Evolutionary conservation across 1,140 invertebrate species (phyloP).

Genomic region (Zaprionus inermis): DNA sequence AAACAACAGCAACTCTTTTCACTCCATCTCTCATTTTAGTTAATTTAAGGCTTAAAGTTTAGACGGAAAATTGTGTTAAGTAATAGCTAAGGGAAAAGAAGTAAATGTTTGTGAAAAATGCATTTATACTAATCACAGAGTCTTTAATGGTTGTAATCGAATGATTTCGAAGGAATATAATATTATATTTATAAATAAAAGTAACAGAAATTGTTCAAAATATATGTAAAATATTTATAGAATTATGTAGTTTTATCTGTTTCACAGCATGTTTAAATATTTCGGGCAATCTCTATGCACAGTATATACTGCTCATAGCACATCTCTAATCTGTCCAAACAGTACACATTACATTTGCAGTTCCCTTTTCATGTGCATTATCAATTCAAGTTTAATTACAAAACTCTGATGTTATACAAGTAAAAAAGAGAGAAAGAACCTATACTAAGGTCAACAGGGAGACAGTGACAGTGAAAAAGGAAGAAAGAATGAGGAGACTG

Average conservation of each 20-base stretch:
- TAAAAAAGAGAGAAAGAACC: slow-evolving; percentile 35
- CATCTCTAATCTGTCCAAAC: not conserved
- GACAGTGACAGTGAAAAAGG: slow-evolving; percentile 13
- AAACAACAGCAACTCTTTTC: slow-evolving; percentile 12
- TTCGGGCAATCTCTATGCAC: not conserved
- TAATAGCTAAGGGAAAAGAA: not conserved
- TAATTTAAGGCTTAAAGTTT: not conserved
- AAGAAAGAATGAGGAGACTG: slow-evolving; percentile 16
- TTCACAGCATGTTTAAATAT: not conserved
- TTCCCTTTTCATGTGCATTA: slow-evolving; percentile 13
- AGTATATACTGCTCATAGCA: not conserved
- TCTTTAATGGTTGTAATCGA: no score
- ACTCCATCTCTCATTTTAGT: slow-evolving; percentile 27
- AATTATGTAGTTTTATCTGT: not conserved
- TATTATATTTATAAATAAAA: no score
- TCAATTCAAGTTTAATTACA: slow-evolving; percentile 63
- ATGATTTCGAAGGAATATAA: no score
- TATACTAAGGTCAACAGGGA: slow-evolving; percentile 59
- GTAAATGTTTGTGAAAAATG: no score
- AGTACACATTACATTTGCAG: not conserved
- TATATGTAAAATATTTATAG: no score
- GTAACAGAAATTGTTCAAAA: no score
- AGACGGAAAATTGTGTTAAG: not conserved
- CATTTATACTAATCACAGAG: no score
- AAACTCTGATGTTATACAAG: slow-evolving; percentile 45